Base-by-base conservation (phyloP, 2,888 invertebrate species). In the Cerastis rubricosa region DNA sequence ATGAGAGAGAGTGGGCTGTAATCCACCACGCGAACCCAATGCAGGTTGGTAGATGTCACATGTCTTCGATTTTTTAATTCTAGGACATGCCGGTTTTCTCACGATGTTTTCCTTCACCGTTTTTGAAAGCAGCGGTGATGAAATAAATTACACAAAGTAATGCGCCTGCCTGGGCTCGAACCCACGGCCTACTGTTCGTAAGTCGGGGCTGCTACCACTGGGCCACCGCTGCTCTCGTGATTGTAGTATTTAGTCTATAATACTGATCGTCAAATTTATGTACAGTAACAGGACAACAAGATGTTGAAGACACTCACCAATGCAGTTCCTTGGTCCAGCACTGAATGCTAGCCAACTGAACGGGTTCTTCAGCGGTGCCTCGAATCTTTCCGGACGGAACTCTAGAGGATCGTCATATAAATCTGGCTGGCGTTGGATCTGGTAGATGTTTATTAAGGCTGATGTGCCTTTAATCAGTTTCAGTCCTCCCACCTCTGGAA, bases 311-410 rank as follows among this genome's bases (percentile, higher is more conserved):
- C 17, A 43, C 43, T 64, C 54, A 91, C 91, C 91, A 77, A 91
- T 90, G 67, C 89, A 91, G 87, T 97, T 98, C 64, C 97, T 96
- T 0, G 97, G 97, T 0, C 98, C 98, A 14, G 97, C 97, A 86
- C 97, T 97, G 77, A 98, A 98, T 0, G 97, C 97, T 1, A 98
- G 88, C 93, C 97, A 97, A 43, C 95, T 95, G 86, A 97, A 97
- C 90, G 87, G 93, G 89, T 79, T 93, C 90, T 74, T 93, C 89
- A 87, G 12, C 7, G 80, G 65, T 0, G 85, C 77, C 57, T 95
- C 94, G 83, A 97, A 97, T 40, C 97, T 94, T 75, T 97, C 97
- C 0, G 97, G 97, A 12, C 88, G 88, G 78, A 94, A 97, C 65
- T 92, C 94, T 71, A 97, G 91, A 0, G 97, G 97, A 77, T 97